phyloP scores from a whole-genome alignment of 1,140 invertebrate genomes.

The Schlechtendalia chinensis region DNA sequence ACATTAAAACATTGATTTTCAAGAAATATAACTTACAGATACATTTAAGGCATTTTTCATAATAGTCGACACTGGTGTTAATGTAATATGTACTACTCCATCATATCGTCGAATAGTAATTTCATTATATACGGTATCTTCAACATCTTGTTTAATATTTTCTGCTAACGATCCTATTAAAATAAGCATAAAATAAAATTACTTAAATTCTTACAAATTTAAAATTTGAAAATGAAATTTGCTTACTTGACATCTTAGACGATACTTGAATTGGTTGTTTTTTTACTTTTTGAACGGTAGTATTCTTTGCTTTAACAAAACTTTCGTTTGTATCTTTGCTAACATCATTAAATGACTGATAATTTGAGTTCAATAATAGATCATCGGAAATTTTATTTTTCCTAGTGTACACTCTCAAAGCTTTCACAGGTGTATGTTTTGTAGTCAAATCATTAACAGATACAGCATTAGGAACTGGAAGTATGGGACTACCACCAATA shows the following conservation, averaged over 20 bases:
- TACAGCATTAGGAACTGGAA: slow-evolving; percentile 23
- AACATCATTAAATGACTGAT: background rate
- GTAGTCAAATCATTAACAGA: background rate
- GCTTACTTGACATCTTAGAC: slow-evolving; percentile 23
- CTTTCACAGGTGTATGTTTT: slow-evolving; percentile 31
- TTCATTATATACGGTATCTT: slow-evolving; percentile 56
- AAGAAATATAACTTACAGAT: slow-evolving; percentile 27
- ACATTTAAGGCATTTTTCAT: slow-evolving; percentile 59
- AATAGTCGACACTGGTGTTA: slow-evolving; percentile 62
- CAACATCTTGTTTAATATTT: slow-evolving; percentile 37
- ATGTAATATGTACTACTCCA: slow-evolving; percentile 66
- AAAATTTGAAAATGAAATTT: background rate
- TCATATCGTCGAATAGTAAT: slow-evolving; percentile 64
- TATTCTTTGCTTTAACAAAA: slow-evolving; percentile 12
- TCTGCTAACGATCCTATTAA: slow-evolving; percentile 22
- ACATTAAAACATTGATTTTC: background rate
- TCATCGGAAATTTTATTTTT: slow-evolving; percentile 40
- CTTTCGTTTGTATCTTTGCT: slow-evolving; percentile 26
- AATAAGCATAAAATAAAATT: background rate
- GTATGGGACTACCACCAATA: slow-evolving; percentile 60
- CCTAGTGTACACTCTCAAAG: slow-evolving; percentile 36
- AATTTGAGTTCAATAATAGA: background rate
- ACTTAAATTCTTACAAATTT: background rate
- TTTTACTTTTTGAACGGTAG: slow-evolving; percentile 18
- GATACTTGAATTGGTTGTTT: slow-evolving; percentile 15